Conservation (phyloP, 92 coral and sea anemone species). For the Zoanthus sansibaricus region DNA sequence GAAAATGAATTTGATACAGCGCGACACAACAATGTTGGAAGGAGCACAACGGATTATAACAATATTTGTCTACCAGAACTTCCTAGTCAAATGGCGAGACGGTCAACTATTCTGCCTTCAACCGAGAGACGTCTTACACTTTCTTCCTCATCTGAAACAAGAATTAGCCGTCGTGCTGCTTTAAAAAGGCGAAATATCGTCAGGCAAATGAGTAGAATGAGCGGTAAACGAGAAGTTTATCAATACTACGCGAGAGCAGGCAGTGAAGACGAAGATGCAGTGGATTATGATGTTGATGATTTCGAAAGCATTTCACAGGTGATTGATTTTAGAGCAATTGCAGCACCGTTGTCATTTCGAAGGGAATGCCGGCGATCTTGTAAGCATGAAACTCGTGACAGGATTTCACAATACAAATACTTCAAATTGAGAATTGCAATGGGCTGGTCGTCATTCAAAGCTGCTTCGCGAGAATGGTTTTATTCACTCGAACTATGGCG, state of each 20-base stretch:
- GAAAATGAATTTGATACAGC: neutral
- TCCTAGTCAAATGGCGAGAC: slow-evolving; percentile 84
- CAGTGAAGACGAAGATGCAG: slow-evolving; percentile 17
- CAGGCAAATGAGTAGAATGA: neutral
- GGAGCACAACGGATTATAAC: neutral
- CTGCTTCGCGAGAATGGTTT: slow-evolving; percentile 68
- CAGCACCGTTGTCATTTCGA: slow-evolving; percentile 82
- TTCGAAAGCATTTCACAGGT: slow-evolving; percentile 53
- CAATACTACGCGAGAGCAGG: slow-evolving; percentile 12
- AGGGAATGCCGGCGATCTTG: slow-evolving; percentile 66
- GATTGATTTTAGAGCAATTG: slow-evolving; percentile 82
- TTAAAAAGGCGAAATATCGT: slow-evolving; percentile 30
- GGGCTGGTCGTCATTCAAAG: slow-evolving; percentile 63
- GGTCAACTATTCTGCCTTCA: slow-evolving; percentile 50
- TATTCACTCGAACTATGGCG: slow-evolving; percentile 88
- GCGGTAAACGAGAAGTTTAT: neutral
- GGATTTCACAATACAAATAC: slow-evolving; percentile 69
- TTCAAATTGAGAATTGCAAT: slow-evolving; percentile 54
- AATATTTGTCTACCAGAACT: slow-evolving; percentile 55
- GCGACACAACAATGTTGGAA: neutral
- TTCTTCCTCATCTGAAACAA: neutral
- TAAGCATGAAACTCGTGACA: slow-evolving; percentile 47
- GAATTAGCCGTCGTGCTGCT: slow-evolving; percentile 21
- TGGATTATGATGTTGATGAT: slow-evolving; percentile 41
- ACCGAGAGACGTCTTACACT: slow-evolving; percentile 9